phyloP scores from a whole-genome alignment of 2,888 invertebrate genomes.

The Apodemia mormo region DNA sequence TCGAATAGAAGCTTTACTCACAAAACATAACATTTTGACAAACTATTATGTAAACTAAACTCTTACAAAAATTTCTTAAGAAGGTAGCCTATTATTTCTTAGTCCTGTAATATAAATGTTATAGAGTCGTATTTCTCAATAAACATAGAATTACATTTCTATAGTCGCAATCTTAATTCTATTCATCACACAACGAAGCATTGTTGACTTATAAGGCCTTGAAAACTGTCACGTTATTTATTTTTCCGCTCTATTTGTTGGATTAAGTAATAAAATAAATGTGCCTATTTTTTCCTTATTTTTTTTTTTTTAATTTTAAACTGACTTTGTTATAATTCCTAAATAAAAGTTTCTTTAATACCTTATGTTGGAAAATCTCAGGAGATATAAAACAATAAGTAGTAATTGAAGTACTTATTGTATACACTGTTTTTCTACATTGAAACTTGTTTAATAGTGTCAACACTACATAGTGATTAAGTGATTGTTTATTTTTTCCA shows the following conservation, averaged over 20 bases:
- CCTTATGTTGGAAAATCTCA: no score
- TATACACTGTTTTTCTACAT: no score
- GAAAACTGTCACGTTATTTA: constrained; percentile 39
- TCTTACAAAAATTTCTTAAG: background rate
- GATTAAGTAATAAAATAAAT: constrained; percentile 55
- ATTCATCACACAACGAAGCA: constrained; percentile 23
- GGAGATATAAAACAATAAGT: no score
- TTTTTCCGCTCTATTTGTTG: constrained; percentile 58
- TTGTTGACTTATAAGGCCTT: constrained; percentile 45
- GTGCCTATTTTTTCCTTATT: constrained; percentile 26
- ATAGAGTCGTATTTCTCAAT: constrained; percentile 4
- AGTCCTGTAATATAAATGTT: background rate
- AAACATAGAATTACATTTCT: constrained; percentile 7
- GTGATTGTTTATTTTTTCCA: no score
- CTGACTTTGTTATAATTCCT: no score
- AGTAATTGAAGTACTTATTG: no score
- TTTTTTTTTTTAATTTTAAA: no score
- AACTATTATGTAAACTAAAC: background rate
- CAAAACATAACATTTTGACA: background rate
- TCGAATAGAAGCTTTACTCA: no score
- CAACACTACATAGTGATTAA: no score
- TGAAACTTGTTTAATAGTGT: no score
- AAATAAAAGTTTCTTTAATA: background rate
- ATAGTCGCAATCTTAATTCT: constrained; percentile 22
- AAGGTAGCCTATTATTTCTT: background rate